Percentiles rank a stretch among this genome's conserved stretches.
Conservation (phyloP, 2,797 vertebrate species). For the Pampus argenteus region DNA sequence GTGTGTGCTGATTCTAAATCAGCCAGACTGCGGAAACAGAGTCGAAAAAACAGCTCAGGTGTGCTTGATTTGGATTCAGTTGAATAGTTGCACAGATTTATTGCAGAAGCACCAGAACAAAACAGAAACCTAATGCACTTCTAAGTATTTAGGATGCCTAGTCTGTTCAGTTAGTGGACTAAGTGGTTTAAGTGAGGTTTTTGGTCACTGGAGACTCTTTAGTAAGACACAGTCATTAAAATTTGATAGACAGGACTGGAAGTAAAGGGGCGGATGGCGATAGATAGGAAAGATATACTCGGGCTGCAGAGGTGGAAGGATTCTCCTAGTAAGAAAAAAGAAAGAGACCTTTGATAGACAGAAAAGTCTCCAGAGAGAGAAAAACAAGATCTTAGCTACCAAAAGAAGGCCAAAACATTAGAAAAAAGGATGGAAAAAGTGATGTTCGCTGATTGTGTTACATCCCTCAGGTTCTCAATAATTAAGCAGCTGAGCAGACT, state of each 20-base stretch:
- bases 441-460: slow-evolving; percentile 53
- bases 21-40: slow-evolving; percentile 13
- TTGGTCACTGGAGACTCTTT: slow-evolving; percentile 69
- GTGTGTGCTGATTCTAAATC: slow-evolving; percentile 44
- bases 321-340: neutral
- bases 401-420: slow-evolving; percentile 21
- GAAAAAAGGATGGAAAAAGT: slow-evolving; percentile 38
- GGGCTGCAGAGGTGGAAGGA: slow-evolving; percentile 1
- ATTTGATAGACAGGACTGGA: slow-evolving; percentile 64
- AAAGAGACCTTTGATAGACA: slow-evolving; percentile 1
- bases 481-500: slow-evolving; percentile 68
- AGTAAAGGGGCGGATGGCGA: slow-evolving; percentile 43
- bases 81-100: slow-evolving; percentile 32
- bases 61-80: slow-evolving; percentile 42
- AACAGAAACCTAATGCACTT: slow-evolving; percentile 55
- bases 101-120: slow-evolving; percentile 25
- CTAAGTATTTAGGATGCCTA: slow-evolving; percentile 57
- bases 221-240: slow-evolving; percentile 73
- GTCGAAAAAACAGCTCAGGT: neutral
- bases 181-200: slow-evolving; percentile 70
- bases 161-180: slow-evolving; percentile 58
- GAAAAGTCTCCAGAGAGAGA: slow-evolving; percentile 7
- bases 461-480: slow-evolving; percentile 66
- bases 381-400: neutral
- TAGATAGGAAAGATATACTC: slow-evolving; percentile 38